These are phyloP conservation scores for Cryptoblepharus egeriae DNA, from an alignment of 2,797 vertebrate species.

Conservation along the genomic window DNA sequence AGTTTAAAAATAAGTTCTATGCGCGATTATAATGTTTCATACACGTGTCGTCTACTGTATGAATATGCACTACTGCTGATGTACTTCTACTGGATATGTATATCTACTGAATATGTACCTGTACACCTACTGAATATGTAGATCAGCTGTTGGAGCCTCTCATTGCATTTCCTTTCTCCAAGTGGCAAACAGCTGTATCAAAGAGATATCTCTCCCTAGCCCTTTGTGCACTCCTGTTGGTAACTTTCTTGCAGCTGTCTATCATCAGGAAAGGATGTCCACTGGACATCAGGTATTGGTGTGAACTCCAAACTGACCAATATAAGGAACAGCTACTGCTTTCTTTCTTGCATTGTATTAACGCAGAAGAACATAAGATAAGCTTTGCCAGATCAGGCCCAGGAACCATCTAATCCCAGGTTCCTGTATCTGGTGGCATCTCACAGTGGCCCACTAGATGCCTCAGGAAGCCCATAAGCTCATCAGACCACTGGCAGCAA, in stretches of 20 bases:
- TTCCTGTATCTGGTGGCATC: too few species aligned
- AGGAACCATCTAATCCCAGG: too few species aligned
- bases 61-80: too few species aligned
- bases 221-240: neutral
- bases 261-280: too few species aligned
- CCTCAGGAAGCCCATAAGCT: too few species aligned
- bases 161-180: neutral
- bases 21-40: too few species aligned
- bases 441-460: too few species aligned
- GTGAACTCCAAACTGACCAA: neutral
- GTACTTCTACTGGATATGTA: too few species aligned
- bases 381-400: too few species aligned
- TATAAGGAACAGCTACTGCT: neutral
- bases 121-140: neutral
- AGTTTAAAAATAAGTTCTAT: too few species aligned
- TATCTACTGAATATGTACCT: too few species aligned
- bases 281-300: neutral
- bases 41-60: neutral
- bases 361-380: neutral
- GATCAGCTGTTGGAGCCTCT: neutral
- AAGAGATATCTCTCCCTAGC: neutral
- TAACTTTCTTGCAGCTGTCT: neutral
- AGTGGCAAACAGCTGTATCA: neutral
- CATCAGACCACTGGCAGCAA: too few species aligned
- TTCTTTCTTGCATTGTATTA: neutral